Evolutionary conservation across 2,797 vertebrate species (phyloP).

Genomic region (Zonotrichia albicollis): DNA sequence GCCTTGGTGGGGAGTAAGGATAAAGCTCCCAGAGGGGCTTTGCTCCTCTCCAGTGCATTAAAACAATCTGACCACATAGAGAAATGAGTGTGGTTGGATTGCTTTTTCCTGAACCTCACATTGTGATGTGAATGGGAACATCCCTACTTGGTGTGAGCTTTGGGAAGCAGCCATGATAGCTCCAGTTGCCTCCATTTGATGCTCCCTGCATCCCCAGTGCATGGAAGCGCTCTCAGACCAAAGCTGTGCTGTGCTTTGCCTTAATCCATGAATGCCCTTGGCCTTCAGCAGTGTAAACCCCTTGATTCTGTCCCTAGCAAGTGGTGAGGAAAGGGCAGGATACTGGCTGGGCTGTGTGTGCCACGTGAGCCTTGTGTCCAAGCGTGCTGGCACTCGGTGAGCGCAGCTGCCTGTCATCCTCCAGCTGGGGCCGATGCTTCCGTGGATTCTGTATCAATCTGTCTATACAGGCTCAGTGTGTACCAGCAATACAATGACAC

Average conservation of each 20-base stretch:
- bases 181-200: fast-evolving
- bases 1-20: neutral
- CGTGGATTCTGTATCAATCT: neutral
- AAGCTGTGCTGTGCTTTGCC: neutral
- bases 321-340: neutral
- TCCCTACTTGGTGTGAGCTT: neutral
- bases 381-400: fast-evolving
- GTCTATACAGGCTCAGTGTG: neutral
- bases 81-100: neutral
- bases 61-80: neutral
- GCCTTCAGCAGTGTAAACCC: neutral
- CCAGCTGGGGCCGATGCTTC: neutral
- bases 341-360: neutral
- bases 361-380: fast-evolving
- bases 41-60: neutral
- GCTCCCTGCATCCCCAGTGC: fast-evolving
- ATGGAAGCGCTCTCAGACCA: fast-evolving
- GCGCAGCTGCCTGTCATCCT: fast-evolving
- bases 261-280: neutral
- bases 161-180: neutral
- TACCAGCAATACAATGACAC: neutral
- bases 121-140: neutral
- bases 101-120: fast-evolving
- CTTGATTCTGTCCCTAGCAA: neutral
- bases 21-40: neutral